Conservation (phyloP, 2,797 vertebrate genomes). For the Urocyon cinereoargenteus region DNA sequence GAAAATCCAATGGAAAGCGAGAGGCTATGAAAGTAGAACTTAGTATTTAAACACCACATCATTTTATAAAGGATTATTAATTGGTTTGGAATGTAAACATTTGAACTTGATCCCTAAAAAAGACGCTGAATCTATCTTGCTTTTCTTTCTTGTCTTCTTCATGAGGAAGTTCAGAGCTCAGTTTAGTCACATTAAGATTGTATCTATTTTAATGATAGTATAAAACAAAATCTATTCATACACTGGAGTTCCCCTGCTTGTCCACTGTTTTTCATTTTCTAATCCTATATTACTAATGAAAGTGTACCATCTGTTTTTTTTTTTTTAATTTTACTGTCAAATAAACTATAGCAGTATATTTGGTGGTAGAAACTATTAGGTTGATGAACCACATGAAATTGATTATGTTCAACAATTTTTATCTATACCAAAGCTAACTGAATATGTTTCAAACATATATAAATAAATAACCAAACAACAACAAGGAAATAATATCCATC, state of each 20-base stretch:
- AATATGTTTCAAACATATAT: background rate
- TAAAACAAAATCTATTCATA: background rate
- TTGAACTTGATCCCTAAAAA: background rate
- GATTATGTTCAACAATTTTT: background rate
- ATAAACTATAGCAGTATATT: background rate
- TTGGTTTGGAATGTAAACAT: background rate
- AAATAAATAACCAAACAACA: background rate
- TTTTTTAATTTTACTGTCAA: background rate
- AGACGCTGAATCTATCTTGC: background rate
- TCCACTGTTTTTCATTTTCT: background rate
- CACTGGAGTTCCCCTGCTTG: background rate
- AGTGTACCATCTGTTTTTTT: background rate
- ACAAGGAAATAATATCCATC: background rate
- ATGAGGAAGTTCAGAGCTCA: background rate
- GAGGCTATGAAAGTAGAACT: background rate
- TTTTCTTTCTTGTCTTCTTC: background rate
- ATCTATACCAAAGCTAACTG: background rate
- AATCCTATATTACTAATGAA: background rate
- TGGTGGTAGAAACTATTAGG: background rate
- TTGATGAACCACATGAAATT: slow-evolving; percentile 15
- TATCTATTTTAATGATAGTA: background rate
- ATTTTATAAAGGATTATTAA: background rate
- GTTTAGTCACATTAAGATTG: background rate
- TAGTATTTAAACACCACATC: background rate
- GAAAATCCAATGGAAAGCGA: background rate